Percentiles rank a stretch among this genome's conserved stretches.
phyloP scores from a whole-genome alignment of 1,140 invertebrate species.

The Philopotamus ludificatus region DNA sequence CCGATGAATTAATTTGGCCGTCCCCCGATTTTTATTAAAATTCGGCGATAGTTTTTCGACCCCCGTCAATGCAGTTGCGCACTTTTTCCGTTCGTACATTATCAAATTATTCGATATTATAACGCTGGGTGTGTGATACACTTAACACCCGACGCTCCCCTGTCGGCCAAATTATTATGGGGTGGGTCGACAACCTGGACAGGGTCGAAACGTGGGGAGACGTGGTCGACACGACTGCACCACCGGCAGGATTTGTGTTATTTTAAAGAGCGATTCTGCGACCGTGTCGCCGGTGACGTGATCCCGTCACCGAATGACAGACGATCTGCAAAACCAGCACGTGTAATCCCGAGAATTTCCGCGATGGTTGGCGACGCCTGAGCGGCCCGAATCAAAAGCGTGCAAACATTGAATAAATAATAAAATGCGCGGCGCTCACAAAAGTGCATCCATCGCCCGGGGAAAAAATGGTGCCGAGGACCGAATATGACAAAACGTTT shows the following conservation, averaged over 20 bases:
- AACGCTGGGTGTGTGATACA: constrained; percentile 39
- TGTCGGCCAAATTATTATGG: not conserved
- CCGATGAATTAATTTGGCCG: not conserved
- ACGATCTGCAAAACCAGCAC: no score
- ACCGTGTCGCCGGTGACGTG: constrained; percentile 5
- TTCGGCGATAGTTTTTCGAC: constrained; percentile 13
- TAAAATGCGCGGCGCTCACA: constrained; percentile 19
- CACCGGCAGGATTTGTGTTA: no score
- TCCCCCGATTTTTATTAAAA: not conserved
- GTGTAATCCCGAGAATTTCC: not conserved
- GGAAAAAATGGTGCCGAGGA: constrained; percentile 20
- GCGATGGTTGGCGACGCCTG: not conserved
- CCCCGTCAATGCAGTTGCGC: constrained; percentile 35
- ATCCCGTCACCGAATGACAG: constrained; percentile 16
- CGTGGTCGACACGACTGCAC: no score
- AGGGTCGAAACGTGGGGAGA: not conserved
- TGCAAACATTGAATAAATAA: not conserved
- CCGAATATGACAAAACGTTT: constrained; percentile 37
- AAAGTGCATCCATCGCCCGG: constrained; percentile 20
- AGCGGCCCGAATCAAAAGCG: not conserved
- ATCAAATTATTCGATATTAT: constrained; percentile 42
- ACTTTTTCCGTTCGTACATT: constrained; percentile 40
- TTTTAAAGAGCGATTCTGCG: not conserved
- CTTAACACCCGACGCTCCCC: constrained; percentile 30
- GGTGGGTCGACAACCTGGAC: not conserved